Base-by-base conservation (phyloP, 2,113 vertebrate species). In the Ondatra zibethicus region DNA sequence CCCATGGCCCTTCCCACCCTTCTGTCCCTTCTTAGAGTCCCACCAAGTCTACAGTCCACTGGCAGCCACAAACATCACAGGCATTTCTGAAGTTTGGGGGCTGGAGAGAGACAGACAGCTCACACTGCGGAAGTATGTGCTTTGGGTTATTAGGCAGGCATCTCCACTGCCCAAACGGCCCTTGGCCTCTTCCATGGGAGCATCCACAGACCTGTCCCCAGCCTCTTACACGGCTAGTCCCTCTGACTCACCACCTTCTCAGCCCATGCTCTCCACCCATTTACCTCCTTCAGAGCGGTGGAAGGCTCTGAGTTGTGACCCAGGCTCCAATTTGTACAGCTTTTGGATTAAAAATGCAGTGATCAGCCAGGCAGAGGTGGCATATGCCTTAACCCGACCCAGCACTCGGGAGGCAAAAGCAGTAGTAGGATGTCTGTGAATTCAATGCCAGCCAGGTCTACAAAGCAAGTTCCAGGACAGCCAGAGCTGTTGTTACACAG, bases 131-230 rank as follows among this genome's bases (percentile, higher is more conserved):
- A 86, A 85, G 63, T 14, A 19, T 17, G 63, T n/a, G 27, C 27
- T 81, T 70, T 1, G 4, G 33, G 23, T 63, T 80, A 33, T 68
- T 58, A 55, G 52, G 3, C 55, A 31, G 27, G 9, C 52, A 29
- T 85, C 42, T 52, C 42, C 66, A 47, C 17, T 29, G 77, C 73
- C 61, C 39, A 17, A 63, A 55, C 42, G 88, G 55, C 7, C 25
- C 25, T 0, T 0, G 1, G 85, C 27, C 14, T 13, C 47, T 63
- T 3, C 10, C 3, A 58, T 1, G 1, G 23, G n/a, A 45, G 16
- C 29, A 14, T 17, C n/a, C 81, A 47, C 10, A 21, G 45, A 31
- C 42, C 27, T 10, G 50, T 2, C 23, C 36, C 23, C 47, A 8
- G 47, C 9, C 16, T 19, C 52, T 73, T 9, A 14, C 19, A 5